A percentile compares a stretch with the other conserved stretches of the same genome.
These are phyloP conservation scores for Tamandua tetradactyla DNA, from an alignment of 2,797 vertebrate species.

Conservation along the genomic window DNA sequence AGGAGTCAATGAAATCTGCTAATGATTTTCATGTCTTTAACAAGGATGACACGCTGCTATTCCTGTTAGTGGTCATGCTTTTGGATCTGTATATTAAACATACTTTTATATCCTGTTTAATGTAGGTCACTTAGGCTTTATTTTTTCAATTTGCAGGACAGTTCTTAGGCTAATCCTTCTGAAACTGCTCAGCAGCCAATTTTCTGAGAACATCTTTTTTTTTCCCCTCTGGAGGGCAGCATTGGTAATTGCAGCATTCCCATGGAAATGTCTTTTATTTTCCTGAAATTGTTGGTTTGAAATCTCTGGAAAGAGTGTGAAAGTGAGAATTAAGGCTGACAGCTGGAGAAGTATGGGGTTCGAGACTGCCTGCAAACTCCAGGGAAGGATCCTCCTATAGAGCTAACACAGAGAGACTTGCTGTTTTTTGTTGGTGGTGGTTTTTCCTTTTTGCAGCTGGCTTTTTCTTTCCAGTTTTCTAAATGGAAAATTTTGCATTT, in stretches of 20 bases:
- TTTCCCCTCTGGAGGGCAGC: not conserved
- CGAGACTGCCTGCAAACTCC: not conserved
- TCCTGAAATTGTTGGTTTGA: not conserved
- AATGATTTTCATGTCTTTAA: slow-evolving; percentile 56
- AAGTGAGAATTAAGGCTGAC: not conserved
- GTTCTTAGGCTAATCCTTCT: slow-evolving; percentile 44
- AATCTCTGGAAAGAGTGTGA: not conserved
- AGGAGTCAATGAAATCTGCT: slow-evolving; percentile 55
- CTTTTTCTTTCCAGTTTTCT: slow-evolving; percentile 22
- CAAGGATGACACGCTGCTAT: slow-evolving; percentile 40
- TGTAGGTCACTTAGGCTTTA: slow-evolving; percentile 11
- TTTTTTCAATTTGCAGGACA: slow-evolving; percentile 20
- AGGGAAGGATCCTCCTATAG: not conserved
- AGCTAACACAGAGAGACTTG: not conserved
- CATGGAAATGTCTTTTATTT: not conserved
- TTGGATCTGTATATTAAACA: slow-evolving; percentile 59
- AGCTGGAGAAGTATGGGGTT: not conserved
- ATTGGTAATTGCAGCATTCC: not conserved
- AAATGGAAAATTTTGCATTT: not conserved
- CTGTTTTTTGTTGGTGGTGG: not conserved
- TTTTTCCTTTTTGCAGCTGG: not conserved
- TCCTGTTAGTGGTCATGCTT: slow-evolving; percentile 51
- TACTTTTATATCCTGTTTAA: slow-evolving; percentile 39
- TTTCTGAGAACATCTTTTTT: not conserved
- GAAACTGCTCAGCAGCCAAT: not conserved